Evolutionary conservation across 2,797 vertebrate species (phyloP), one percentile per base, ranked within the genome.

Genomic region (Stomatorhinus walkeri): DNA sequence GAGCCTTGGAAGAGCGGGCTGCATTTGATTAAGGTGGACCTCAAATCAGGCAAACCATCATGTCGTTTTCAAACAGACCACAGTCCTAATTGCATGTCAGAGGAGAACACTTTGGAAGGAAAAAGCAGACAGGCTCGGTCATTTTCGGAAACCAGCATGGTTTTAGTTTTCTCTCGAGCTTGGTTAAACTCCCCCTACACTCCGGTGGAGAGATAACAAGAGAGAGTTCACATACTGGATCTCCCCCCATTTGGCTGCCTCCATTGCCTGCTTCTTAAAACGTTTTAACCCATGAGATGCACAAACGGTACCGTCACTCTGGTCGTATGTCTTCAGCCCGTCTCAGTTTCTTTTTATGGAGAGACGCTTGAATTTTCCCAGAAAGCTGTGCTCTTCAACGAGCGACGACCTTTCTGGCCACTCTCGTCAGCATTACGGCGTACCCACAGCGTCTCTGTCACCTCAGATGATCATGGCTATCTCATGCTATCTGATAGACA

Each of bases 21-120:
- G 83, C 90, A 91, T 93, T 93, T 89, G 90, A 93, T 93, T 92
- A 94, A 94, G 93, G 93, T 94, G 92, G 88, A 92, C 91, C 91
- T 93, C 92, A 93, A 92, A 93, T 93, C 93, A 93, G 92, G 92
- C 93, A 93, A 94, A 91, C 93, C 93, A 91, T 91, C 87, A 87
- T 88, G 90, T 90, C 85, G 89, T 90, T 91, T 93, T 94, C 92
- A 93, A 92, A 93, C 88, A 90, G 91, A 93, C 92, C 92, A 88
- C 92, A 92, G 89, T 86, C 81, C 86, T 93, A 93, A 94, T 94
- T 92, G 92, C 90, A 93, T 93, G 93, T 93, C 92, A 94, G 91
- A 90, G 87, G 92, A 94, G 93, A 93, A 92, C 88, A 87, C 91
- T 91, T 92, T 89, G 86, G 89, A 90, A 90, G 85, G 87, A 90